Evolutionary conservation across 2,797 vertebrate species (phyloP).

Genomic region (Leucoraja ocellata): DNA sequence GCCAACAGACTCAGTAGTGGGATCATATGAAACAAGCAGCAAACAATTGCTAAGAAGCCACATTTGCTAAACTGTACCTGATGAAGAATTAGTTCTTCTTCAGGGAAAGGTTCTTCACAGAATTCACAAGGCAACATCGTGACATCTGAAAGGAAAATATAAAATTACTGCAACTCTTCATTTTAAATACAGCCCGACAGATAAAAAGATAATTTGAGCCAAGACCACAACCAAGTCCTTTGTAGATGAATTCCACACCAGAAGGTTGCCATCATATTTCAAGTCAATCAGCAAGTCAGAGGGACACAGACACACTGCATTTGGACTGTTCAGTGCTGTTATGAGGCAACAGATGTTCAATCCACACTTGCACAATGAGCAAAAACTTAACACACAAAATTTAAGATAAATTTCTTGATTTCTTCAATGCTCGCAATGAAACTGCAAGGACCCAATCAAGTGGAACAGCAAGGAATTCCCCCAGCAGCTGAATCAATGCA

Average conservation of each 20-base stretch:
- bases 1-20: background rate
- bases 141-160: slow-evolving; percentile 51
- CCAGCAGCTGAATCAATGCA: background rate
- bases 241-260: fast-evolving
- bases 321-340: background rate
- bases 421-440: background rate
- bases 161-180: background rate
- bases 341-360: background rate
- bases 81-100: slow-evolving; percentile 88
- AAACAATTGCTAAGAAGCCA: background rate
- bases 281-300: background rate
- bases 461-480: background rate
- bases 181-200: background rate
- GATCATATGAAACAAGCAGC: background rate
- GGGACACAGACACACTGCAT: background rate
- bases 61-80: slow-evolving; percentile 63
- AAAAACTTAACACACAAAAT: background rate
- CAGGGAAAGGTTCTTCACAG: slow-evolving; percentile 89
- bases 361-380: background rate
- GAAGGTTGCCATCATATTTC: background rate
- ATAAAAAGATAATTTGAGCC: background rate
- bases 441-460: background rate
- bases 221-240: background rate
- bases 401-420: background rate
- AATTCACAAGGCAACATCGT: slow-evolving; percentile 90